phyloP scores from a whole-genome alignment of 2,888 invertebrate species.

The Trichogramma evanescens region DNA sequence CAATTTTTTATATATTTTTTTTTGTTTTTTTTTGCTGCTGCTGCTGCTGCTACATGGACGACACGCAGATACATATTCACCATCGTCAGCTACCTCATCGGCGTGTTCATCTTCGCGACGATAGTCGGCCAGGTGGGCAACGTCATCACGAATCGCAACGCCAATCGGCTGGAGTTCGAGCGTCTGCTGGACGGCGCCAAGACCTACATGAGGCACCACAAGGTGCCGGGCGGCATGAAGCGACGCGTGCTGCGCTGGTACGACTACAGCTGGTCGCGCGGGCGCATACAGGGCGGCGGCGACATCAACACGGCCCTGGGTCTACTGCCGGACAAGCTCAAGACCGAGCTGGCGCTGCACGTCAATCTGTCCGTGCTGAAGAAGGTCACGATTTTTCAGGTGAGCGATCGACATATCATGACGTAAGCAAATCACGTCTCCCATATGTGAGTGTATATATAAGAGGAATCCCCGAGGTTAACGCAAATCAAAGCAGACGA shows the following conservation, averaged over 20 bases:
- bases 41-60: slow-evolving; percentile 25
- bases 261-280: slow-evolving; percentile 96
- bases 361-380: slow-evolving; percentile 91
- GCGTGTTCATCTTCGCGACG: slow-evolving; percentile 95
- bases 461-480: no score
- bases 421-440: no score
- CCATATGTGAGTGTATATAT: no score
- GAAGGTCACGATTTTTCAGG: slow-evolving; percentile 72
- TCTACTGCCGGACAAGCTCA: slow-evolving; percentile 88
- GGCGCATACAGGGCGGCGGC: slow-evolving; percentile 89
- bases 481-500: no score
- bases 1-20: not conserved
- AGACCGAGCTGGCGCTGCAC: slow-evolving; percentile 91
- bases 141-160: slow-evolving; percentile 94
- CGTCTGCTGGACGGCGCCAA: slow-evolving; percentile 91
- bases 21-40: not conserved
- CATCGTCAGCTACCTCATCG: slow-evolving; percentile 93
- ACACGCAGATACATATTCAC: slow-evolving; percentile 85
- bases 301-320: slow-evolving; percentile 93
- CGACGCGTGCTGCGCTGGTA: slow-evolving; percentile 93
- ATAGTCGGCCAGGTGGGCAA: slow-evolving; percentile 97
- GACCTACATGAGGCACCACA: slow-evolving; percentile 95
- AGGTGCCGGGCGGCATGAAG: slow-evolving; percentile 93
- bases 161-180: slow-evolving; percentile 91
- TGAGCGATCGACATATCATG: slow-evolving; percentile 52